Evolutionary conservation across 2,113 vertebrate species (phyloP), one percentile per base, ranked within the genome.

Genomic region (Oreotragus oreotragus): DNA sequence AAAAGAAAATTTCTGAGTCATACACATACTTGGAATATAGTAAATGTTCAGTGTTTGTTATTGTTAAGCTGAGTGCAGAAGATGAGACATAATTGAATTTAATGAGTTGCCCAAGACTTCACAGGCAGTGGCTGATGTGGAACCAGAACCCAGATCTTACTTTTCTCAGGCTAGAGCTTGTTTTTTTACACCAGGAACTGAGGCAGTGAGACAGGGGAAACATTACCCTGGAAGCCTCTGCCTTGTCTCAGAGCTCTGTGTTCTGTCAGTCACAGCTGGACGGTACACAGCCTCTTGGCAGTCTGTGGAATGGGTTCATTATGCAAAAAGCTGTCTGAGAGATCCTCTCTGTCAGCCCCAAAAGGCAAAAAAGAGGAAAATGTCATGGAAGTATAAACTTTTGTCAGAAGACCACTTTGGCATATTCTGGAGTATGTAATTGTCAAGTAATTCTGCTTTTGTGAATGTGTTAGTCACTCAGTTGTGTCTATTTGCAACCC

Each of bases 391-490:
- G 23, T 55, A 36, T 55, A 25, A 30, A 21, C 6, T 95, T 91
- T 84, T 36, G 47, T 39, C 55, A 2, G 83, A 79, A 96, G 55
- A 53, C 14, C 11, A 64, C 17, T 53, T 55, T 70, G 25, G 14
- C 21, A 39, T 85, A 70, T 94, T 79, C 45, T 85, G 30, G 33
- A 86, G 7, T 87, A 5, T 64, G 25, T 49, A 93, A 73, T 95
- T 90, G 85, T 88, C 57, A 96, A 73, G 64, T 76, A 97, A 47
- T 95, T 84, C 53, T 17, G 11, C 17, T 51, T 88, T 88, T 90
- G 21, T 64, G 27, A 39, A 73, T 73, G 36, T 39, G 66, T 39
- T 39, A 39, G 66, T 39, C 66, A 70, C 19, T 39, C n/a, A 39
- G 36, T 39, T 2, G 0, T 39, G 36, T 73, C 66, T 39, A 5